Conservation (phyloP, 2,113 vertebrate genomes). For the Neogobius melanostomus region DNA sequence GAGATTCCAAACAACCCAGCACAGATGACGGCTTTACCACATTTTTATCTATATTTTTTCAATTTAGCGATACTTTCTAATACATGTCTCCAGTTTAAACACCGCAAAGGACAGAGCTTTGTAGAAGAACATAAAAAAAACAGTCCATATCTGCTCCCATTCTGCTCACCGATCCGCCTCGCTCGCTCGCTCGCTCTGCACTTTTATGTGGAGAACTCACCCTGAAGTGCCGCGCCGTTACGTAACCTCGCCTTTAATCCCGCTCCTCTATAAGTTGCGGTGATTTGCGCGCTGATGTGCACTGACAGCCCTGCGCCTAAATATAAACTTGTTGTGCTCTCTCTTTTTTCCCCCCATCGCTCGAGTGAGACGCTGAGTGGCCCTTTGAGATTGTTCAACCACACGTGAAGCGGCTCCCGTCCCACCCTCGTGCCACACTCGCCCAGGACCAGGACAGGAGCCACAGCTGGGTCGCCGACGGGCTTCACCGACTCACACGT, state of each 20-base stretch:
- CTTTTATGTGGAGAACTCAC: not conserved
- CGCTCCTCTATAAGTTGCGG: not conserved
- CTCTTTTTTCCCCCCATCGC: not conserved
- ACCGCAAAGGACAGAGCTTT: no score
- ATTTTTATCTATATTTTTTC: no score
- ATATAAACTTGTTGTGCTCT: slow-evolving; percentile 10
- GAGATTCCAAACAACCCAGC: no score
- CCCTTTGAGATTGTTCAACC: slow-evolving; percentile 49
- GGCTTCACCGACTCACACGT: no score
- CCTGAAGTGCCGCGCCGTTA: not conserved
- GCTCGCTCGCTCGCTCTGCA: not conserved
- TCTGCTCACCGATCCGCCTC: no score
- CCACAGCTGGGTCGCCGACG: no score
- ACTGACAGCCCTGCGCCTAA: slow-evolving; percentile 7
- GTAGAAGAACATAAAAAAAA: no score
- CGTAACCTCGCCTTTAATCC: not conserved
- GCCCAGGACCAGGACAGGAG: not conserved
- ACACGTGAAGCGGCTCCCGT: slow-evolving; percentile 28
- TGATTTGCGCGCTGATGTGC: slow-evolving; percentile 4
- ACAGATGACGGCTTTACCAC: no score
- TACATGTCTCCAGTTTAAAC: no score
- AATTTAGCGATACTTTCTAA: no score
- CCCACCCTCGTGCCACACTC: not conserved
- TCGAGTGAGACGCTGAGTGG: slow-evolving; percentile 5
- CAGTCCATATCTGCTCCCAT: no score